A percentile compares a stretch with the other conserved stretches of the same genome.
Conservation (phyloP, 2,888 invertebrate species). For the Rhimphoctona megacephalus region DNA sequence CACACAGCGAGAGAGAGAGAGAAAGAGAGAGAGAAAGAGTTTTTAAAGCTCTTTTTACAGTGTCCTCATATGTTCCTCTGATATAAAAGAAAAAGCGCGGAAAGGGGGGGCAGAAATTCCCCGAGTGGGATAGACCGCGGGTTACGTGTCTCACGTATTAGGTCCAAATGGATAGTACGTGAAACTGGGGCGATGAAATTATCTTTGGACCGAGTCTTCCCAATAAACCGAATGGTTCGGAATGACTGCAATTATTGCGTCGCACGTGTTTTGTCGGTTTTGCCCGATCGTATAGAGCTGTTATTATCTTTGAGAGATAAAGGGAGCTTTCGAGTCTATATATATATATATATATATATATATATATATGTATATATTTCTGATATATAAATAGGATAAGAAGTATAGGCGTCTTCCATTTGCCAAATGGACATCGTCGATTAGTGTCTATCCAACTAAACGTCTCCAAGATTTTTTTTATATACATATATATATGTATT, state of each 20-base stretch:
- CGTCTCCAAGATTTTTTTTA: constrained; percentile 50
- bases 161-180: constrained; percentile 80
- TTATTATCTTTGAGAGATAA: constrained; percentile 40
- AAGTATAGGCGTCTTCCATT: constrained; percentile 52
- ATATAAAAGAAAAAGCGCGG: not conserved
- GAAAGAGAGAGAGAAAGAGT: too few species aligned
- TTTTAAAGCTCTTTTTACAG: constrained; percentile 12
- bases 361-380: constrained; percentile 8
- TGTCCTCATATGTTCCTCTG: constrained; percentile 3
- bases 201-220: constrained; percentile 74
- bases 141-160: constrained; percentile 78
- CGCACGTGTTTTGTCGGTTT: constrained; percentile 78
- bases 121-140: constrained; percentile 71
- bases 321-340: constrained; percentile 29
- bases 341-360: constrained; percentile 14
- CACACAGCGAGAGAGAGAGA: not conserved
- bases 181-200: constrained; percentile 82
- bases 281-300: constrained; percentile 55
- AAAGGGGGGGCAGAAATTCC: constrained; percentile 68
- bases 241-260: constrained; percentile 83
- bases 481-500: not conserved
- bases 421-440: constrained; percentile 67
- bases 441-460: constrained; percentile 64
- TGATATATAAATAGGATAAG: constrained; percentile 41
- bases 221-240: constrained; percentile 82